Evolutionary conservation across 2,113 vertebrate genomes (phyloP).

Genomic region (Scolopax mira): DNA sequence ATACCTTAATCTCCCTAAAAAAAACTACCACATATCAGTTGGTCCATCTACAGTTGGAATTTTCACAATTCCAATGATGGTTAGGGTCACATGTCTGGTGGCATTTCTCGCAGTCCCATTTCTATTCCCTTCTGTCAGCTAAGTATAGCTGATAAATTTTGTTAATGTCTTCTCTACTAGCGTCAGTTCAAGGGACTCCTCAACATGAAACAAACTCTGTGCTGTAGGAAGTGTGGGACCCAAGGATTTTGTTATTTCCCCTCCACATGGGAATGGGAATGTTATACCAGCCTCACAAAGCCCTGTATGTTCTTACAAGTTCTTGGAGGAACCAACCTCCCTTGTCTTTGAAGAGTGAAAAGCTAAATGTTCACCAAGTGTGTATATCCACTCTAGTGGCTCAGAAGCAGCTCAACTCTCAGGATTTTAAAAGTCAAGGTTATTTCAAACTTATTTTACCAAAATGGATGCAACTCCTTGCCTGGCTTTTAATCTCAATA

Average conservation of each 20-base stretch:
- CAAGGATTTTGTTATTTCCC: not conserved
- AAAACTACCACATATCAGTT: not conserved
- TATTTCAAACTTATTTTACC: not conserved
- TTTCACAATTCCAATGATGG: not conserved
- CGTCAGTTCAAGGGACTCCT: not conserved
- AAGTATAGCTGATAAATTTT: not conserved
- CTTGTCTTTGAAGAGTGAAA: not conserved
- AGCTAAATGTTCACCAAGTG: not conserved
- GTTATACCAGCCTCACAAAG: not conserved
- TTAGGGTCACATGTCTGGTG: fast-evolving
- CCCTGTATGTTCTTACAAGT: not conserved
- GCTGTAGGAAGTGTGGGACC: not conserved
- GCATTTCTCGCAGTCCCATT: not conserved
- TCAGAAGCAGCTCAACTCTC: not conserved
- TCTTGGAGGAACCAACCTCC: not conserved
- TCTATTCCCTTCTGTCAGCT: not conserved
- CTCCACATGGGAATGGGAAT: not conserved
- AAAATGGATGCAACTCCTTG: not conserved
- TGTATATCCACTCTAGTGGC: not conserved
- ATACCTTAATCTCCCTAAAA: not conserved
- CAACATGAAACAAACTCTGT: not conserved
- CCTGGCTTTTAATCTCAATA: not conserved
- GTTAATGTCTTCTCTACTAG: not conserved
- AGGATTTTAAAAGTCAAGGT: not conserved
- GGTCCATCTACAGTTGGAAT: not conserved